Conservation (phyloP, 92 coral and sea anemone species). For the Parazoanthus swiftii region DNA sequence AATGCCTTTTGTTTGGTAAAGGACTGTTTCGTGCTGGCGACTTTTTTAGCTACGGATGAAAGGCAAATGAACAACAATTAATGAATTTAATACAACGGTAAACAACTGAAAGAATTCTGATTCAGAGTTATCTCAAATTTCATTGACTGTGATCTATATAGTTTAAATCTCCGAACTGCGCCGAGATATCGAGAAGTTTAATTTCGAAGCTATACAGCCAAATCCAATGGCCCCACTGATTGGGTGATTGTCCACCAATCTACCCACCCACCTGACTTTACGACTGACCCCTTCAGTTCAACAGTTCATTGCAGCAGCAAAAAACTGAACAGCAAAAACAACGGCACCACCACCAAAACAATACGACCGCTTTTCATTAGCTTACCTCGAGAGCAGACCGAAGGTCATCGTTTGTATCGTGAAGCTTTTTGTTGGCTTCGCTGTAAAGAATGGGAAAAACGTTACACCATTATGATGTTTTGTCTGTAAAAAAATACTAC, state of each 20-base stretch:
- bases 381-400: conserved; percentile 85
- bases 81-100: background rate
- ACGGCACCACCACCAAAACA: too few species aligned
- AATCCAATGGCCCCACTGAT: too few species aligned
- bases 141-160: background rate
- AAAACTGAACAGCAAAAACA: too few species aligned
- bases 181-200: too few species aligned
- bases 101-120: background rate
- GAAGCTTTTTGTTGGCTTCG: conserved; percentile 92
- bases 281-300: too few species aligned
- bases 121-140: background rate
- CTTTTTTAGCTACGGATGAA: background rate
- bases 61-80: background rate
- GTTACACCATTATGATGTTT: background rate
- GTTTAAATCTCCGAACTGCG: too few species aligned
- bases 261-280: too few species aligned
- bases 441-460: conserved; percentile 36
- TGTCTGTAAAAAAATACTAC: background rate
- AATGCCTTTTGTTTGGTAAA: conserved; percentile 82
- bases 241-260: too few species aligned
- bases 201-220: too few species aligned
- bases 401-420: conserved; percentile 93
- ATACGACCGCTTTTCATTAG: background rate
- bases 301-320: too few species aligned
- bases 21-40: conserved; percentile 58